Percentiles rank a stretch among this genome's conserved stretches.
phyloP scores from a whole-genome alignment of 1,140 invertebrate genomes.

The Rhagoletis pomonella region DNA sequence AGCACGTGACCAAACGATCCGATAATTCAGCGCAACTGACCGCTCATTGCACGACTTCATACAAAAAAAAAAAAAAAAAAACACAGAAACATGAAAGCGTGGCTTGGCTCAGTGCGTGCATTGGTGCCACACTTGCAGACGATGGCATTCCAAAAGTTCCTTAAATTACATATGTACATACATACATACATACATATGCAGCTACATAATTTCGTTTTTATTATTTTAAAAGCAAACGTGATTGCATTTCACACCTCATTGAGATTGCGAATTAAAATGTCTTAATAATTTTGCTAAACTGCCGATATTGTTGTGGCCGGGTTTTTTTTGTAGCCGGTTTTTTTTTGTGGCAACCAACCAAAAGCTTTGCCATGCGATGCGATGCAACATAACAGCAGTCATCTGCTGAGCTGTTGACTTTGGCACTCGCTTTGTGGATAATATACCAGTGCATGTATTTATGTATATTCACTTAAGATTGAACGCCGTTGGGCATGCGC shows the following conservation, averaged over 20 bases:
- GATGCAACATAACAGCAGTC: neutral
- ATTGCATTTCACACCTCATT: constrained; percentile 74
- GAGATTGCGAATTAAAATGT: constrained; percentile 73
- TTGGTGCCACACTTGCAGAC: neutral
- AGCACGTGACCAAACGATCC: constrained; percentile 49
- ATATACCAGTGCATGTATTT: neutral
- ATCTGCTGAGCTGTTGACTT: neutral
- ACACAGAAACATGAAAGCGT: neutral
- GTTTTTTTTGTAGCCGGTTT: too few species aligned
- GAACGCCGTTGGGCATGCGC: constrained; percentile 29
- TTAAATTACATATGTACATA: neutral
- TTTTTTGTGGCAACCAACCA: neutral
- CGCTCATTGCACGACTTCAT: constrained; percentile 22
- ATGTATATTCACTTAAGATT: constrained; percentile 10
- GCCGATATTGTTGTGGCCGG: constrained; percentile 36
- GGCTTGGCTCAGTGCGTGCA: neutral
- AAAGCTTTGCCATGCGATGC: neutral
- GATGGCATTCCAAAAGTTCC: neutral
- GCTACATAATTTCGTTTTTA: constrained; percentile 53
- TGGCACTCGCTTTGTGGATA: neutral
- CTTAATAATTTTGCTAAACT: constrained; percentile 72
- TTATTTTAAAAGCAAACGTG: constrained; percentile 70
- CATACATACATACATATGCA: too few species aligned
- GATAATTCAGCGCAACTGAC: constrained; percentile 36
- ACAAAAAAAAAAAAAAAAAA: neutral